These are phyloP conservation scores for Herminia tarsipennalis DNA, from an alignment of 2,888 invertebrate species.

Conservation along the genomic window DNA sequence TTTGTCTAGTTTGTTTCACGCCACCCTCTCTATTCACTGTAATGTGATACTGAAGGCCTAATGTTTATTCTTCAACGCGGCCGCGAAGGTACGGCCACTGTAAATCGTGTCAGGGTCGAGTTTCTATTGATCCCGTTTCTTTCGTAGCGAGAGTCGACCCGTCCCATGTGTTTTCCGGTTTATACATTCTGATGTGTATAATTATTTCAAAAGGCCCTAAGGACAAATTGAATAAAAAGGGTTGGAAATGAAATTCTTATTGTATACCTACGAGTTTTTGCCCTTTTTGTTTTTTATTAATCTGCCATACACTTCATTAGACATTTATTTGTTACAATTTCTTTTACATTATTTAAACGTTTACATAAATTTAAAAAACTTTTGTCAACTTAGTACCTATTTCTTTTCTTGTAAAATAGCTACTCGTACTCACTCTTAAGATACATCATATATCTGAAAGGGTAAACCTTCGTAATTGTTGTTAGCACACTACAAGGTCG, in stretches of 20 bases:
- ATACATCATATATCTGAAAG: not conserved
- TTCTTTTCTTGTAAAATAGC: no score
- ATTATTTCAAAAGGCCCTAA: constrained; percentile 49
- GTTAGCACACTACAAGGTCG: not conserved
- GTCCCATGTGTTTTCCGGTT: constrained; percentile 67
- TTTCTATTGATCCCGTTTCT: constrained; percentile 79
- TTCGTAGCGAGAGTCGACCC: constrained; percentile 67
- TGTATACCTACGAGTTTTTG: constrained; percentile 22
- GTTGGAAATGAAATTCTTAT: constrained; percentile 37
- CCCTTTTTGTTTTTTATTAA: constrained; percentile 15
- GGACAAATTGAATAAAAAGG: constrained; percentile 45
- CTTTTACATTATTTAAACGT: not conserved
- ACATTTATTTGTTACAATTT: no score
- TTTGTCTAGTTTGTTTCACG: constrained; percentile 52
- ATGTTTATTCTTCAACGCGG: constrained; percentile 74
- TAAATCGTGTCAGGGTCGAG: constrained; percentile 82
- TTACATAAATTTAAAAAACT: no score
- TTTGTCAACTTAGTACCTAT: no score
- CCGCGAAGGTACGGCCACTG: constrained; percentile 71
- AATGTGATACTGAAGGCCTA: constrained; percentile 63
- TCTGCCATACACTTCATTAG: not conserved
- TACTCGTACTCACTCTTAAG: no score
- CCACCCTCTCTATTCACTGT: constrained; percentile 52
- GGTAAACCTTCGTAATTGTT: constrained; percentile 1
- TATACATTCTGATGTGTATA: constrained; percentile 58